Percentiles rank a stretch among this genome's conserved stretches.
Conservation (phyloP, 2,888 invertebrate species). For the Synanthedon tipuliformis region DNA sequence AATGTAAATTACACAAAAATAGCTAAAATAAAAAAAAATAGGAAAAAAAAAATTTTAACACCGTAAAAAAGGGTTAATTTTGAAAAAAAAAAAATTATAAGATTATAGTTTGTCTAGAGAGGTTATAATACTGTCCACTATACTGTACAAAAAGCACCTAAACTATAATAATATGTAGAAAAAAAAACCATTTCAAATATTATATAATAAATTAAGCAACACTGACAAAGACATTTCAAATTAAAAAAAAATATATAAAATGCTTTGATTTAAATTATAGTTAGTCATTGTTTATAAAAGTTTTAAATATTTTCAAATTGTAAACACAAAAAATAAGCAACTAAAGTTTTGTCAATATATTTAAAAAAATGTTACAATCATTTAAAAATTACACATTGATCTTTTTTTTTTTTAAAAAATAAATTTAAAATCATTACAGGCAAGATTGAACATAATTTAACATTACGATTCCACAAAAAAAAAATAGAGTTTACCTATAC, state of each 20-base stretch:
- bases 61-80: too few species aligned
- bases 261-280: slow-evolving; percentile 16
- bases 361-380: background rate
- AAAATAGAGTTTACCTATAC: too few species aligned
- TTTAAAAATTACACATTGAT: slow-evolving; percentile 8
- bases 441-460: slow-evolving; percentile 40
- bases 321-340: slow-evolving; percentile 1
- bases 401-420: slow-evolving; percentile 14
- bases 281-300: too few species aligned
- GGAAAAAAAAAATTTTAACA: too few species aligned
- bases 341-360: slow-evolving; percentile 1
- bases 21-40: too few species aligned
- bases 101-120: too few species aligned
- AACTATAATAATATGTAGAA: slow-evolving; percentile 44
- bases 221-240: slow-evolving; percentile 23
- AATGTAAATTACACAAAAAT: too few species aligned
- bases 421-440: slow-evolving; percentile 33
- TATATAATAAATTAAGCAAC: slow-evolving; percentile 60
- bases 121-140: background rate
- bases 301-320: background rate
- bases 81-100: too few species aligned
- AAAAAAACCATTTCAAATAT: slow-evolving; percentile 42
- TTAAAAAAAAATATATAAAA: slow-evolving; percentile 14
- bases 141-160: slow-evolving; percentile 33
- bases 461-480: too few species aligned